Evolutionary conservation across 35 echinoderm and acorn worm genomes (phyloP), one percentile per base, ranked within the genome.

Genomic region (Heliocidaris erythrogramma): DNA sequence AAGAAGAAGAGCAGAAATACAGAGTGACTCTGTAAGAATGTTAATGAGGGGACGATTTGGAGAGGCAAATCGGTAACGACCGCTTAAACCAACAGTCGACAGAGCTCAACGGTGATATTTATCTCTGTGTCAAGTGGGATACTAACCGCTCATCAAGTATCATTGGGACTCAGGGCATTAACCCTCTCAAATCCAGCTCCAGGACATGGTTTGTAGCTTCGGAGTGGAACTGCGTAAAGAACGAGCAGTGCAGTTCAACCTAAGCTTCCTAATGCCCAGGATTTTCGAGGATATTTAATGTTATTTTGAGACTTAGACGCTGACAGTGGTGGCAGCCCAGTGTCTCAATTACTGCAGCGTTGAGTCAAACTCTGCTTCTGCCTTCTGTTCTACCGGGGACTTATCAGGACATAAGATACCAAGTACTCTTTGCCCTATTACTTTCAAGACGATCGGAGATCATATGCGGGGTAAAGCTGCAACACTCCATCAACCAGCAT

Each of bases 11-110:
- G 65, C 65, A 78, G 65, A 78, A 78, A 78, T 78, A 78, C 65
- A 78, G 65, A 78, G 5, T 78, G 65, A 78, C 65, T 78, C 65
- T 78, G 65, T 78, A 27, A 78, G 65, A 78, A 78, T 78, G 65
- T 78, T 78, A 78, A 78, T 78, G 65, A 78, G 65, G 65, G 65
- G 27, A 78, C 65, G 18, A 78, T 78, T 78, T 78, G 65, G 65
- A 78, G 65, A 78, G 65, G 65, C 65, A 78, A 78, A 78, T 78
- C 65, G 65, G 65, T 78, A 78, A 78, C 65, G 65, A 78, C 65
- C 27, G 65, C 65, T 78, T 78, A 24, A 78, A 78, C 65, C 65
- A 78, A 78, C 65, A 78, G 65, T 78, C 65, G 65, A 21, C 65
- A 27, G 65, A 24, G 65, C 65, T 78, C 27, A 78, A 78, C 65